phyloP scores from a whole-genome alignment of 2,797 vertebrate species.

The Sebastes itinus region DNA sequence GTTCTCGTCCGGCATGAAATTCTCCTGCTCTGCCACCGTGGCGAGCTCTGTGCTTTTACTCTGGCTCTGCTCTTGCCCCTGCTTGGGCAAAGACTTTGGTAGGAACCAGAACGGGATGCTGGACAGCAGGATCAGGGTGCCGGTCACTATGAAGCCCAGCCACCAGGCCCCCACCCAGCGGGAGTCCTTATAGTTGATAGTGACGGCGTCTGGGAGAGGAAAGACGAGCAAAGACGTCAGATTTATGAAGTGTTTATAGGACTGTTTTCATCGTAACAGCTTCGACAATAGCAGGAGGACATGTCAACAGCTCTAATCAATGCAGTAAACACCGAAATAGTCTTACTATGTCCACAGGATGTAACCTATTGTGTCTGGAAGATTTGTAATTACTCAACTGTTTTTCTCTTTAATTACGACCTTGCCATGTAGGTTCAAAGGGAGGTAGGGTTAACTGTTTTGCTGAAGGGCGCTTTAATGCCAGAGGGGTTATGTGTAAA shows the following conservation, averaged over 20 bases:
- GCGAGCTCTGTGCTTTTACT: constrained; percentile 51
- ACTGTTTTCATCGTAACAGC: not conserved
- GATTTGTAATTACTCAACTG: not conserved
- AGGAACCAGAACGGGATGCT: constrained; percentile 90
- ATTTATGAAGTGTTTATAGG: not conserved
- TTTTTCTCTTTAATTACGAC: not conserved
- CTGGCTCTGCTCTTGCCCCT: constrained; percentile 58
- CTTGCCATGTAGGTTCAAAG: not conserved
- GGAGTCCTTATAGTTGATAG: constrained; percentile 86
- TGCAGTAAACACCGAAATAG: not conserved
- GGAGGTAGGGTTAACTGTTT: not conserved
- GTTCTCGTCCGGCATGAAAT: constrained; percentile 71
- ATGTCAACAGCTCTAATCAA: not conserved
- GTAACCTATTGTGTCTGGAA: not conserved
- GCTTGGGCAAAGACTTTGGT: constrained; percentile 83
- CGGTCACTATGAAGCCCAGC: constrained; percentile 88
- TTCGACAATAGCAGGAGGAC: not conserved
- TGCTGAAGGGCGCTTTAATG: not conserved
- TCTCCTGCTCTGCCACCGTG: constrained; percentile 68
- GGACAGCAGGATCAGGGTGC: constrained; percentile 79
- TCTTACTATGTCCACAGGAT: not conserved
- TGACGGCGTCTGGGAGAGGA: constrained; percentile 78
- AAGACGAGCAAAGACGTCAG: not conserved
- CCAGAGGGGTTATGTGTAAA: not conserved
- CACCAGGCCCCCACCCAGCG: constrained; percentile 94